These are phyloP conservation scores for Sprattus sprattus DNA, from an alignment of 2,113 vertebrate species.

Conservation along the genomic window DNA sequence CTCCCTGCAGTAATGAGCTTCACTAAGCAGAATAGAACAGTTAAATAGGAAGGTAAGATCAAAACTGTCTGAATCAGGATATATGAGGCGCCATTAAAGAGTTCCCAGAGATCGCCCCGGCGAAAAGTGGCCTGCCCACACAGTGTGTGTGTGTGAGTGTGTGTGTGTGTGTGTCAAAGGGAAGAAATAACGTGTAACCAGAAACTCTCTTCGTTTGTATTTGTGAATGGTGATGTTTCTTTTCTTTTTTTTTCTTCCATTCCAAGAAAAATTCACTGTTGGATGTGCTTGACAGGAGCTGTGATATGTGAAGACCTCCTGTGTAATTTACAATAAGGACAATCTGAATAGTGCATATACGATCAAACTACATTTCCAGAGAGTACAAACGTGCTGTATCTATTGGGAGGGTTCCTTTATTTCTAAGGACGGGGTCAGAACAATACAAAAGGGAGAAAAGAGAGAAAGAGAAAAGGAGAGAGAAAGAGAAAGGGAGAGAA, in stretches of 20 bases:
- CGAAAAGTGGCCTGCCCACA: slow-evolving; percentile 32
- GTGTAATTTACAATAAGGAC: background rate
- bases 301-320: background rate
- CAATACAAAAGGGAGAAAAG: slow-evolving; percentile 56
- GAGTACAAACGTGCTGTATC: slow-evolving; percentile 43
- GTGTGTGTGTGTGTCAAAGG: slow-evolving; percentile 18
- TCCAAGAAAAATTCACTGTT: background rate
- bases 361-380: slow-evolving; percentile 45
- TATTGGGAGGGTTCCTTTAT: slow-evolving; percentile 62
- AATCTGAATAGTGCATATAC: slow-evolving; percentile 3
- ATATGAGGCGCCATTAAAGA: slow-evolving; percentile 56
- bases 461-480: background rate
- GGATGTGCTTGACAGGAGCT: background rate
- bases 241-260: background rate
- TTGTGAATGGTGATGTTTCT: background rate
- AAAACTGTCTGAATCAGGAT: slow-evolving; percentile 61
- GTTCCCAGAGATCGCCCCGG: slow-evolving; percentile 62
- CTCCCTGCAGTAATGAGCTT: slow-evolving; percentile 72
- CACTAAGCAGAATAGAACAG: slow-evolving; percentile 63
- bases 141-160: slow-evolving; percentile 41
- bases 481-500: background rate
- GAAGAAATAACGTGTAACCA: background rate
- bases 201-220: background rate
- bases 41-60: slow-evolving; percentile 61
- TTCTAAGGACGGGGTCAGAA: slow-evolving; percentile 57